These are phyloP conservation scores for Philopedon plagiatum DNA, from an alignment of 2,888 invertebrate genomes.

Conservation along the genomic window DNA sequence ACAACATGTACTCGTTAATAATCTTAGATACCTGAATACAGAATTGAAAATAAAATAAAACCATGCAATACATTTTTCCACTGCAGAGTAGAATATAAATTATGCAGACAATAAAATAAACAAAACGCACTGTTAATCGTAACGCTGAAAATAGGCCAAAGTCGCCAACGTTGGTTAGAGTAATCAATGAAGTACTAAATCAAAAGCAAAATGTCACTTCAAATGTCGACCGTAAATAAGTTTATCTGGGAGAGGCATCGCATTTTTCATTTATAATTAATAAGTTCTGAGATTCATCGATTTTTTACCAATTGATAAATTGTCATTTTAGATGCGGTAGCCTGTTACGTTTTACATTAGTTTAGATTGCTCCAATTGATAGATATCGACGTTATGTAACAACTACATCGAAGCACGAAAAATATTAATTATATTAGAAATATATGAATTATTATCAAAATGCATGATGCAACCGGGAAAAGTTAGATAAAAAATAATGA, in stretches of 20 bases:
- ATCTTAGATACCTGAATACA: too few species aligned
- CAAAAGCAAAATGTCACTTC: constrained; percentile 32
- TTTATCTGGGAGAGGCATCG: constrained; percentile 26
- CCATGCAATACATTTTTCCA: too few species aligned
- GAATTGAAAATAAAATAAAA: too few species aligned
- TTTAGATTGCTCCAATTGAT: constrained; percentile 8
- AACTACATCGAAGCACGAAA: background rate
- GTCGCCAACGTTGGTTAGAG: constrained; percentile 16
- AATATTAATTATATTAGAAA: too few species aligned
- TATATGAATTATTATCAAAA: too few species aligned
- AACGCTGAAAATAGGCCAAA: constrained; percentile 27
- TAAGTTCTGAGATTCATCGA: constrained; percentile 11
- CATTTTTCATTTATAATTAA: constrained; percentile 25
- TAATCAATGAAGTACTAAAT: constrained; percentile 33
- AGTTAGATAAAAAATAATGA: too few species aligned
- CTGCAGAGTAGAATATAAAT: too few species aligned
- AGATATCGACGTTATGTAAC: background rate
- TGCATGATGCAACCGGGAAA: too few species aligned
- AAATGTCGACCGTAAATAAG: constrained; percentile 28
- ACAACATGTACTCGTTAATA: too few species aligned
- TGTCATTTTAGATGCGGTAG: background rate
- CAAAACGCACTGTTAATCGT: constrained; percentile 20
- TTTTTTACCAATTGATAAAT: constrained; percentile 24
- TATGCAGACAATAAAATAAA: constrained; percentile 5
- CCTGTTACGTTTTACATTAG: background rate